Evolutionary conservation across 2,888 invertebrate species (phyloP).

Genomic region (Agrochola lychnidis): DNA sequence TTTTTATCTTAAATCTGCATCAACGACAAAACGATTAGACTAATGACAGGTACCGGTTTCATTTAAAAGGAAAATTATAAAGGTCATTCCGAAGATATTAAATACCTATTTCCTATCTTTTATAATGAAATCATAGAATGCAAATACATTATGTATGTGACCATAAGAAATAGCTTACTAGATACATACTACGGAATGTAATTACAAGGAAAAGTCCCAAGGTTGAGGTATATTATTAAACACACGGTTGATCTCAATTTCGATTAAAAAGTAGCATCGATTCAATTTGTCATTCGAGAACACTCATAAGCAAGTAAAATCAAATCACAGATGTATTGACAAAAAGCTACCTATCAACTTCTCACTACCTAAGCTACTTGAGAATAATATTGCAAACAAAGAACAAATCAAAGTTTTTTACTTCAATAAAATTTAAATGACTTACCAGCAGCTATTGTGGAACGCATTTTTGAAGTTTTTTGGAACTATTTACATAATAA

Average conservation of each 20-base stretch:
- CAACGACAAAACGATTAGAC: background rate
- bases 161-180: background rate
- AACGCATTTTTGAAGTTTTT: slow-evolving; percentile 52
- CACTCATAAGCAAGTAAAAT: background rate
- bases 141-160: background rate
- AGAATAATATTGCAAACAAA: slow-evolving; percentile 15
- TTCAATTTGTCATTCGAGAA: background rate
- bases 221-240: background rate
- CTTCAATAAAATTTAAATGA: slow-evolving; percentile 13
- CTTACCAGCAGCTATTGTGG: slow-evolving; percentile 56
- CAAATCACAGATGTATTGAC: background rate
- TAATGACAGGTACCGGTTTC: slow-evolving; percentile 40
- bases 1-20: background rate
- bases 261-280: slow-evolving; percentile 7
- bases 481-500: slow-evolving; percentile 42
- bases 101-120: slow-evolving; percentile 14
- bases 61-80: slow-evolving; percentile 15
- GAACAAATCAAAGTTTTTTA: background rate
- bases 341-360: background rate
- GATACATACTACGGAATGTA: background rate
- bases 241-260: background rate
- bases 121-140: slow-evolving; percentile 3
- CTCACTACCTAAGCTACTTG: background rate
- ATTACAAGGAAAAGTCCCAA: slow-evolving; percentile 32
- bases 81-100: slow-evolving; percentile 25